Evolutionary conservation across 1,140 invertebrate species (phyloP).

Genomic region (Potamilus streckersoni): DNA sequence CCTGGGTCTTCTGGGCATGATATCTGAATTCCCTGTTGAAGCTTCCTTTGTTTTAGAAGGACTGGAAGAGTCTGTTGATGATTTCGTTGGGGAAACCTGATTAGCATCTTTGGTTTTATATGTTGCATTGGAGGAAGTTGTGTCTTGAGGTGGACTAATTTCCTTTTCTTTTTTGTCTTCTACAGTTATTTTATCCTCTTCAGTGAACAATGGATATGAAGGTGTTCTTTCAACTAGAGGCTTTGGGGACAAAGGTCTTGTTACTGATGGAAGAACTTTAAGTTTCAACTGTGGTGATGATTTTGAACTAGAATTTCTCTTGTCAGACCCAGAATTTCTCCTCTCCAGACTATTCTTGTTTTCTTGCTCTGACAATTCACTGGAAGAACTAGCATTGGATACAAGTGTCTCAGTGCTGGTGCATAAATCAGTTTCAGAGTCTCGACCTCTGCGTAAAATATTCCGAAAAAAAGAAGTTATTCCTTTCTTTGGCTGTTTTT

Average conservation of each 20-base stretch:
- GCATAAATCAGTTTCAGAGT: slow-evolving; percentile 36
- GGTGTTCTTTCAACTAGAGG: slow-evolving; percentile 2
- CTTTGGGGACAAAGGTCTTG: slow-evolving; percentile 11
- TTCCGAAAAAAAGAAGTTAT: slow-evolving; percentile 57
- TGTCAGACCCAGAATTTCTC: slow-evolving; percentile 8
- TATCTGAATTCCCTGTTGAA: no score
- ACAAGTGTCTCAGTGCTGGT: slow-evolving; percentile 14
- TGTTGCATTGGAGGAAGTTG: slow-evolving; percentile 7
- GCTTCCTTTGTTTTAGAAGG: neutral
- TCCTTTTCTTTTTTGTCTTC: slow-evolving; percentile 6
- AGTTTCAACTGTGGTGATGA: slow-evolving; percentile 38
- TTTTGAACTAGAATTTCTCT: slow-evolving; percentile 16
- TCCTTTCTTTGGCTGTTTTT: slow-evolving; percentile 40
- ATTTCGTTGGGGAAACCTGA: slow-evolving; percentile 15
- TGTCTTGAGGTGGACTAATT: no score
- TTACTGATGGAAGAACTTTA: slow-evolving; percentile 30
- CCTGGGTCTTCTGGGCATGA: slow-evolving; percentile 5
- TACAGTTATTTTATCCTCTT: slow-evolving; percentile 3
- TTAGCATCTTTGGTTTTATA: slow-evolving; percentile 23
- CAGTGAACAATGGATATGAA: neutral
- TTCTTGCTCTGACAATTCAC: slow-evolving; percentile 9
- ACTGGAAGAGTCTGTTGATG: slow-evolving; percentile 27
- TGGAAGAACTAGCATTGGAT: slow-evolving; percentile 8
- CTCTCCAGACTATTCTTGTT: slow-evolving; percentile 3
- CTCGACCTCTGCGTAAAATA: slow-evolving; percentile 50